Conservation (phyloP, 2,888 invertebrate genomes). For the Diarsia mendica region DNA sequence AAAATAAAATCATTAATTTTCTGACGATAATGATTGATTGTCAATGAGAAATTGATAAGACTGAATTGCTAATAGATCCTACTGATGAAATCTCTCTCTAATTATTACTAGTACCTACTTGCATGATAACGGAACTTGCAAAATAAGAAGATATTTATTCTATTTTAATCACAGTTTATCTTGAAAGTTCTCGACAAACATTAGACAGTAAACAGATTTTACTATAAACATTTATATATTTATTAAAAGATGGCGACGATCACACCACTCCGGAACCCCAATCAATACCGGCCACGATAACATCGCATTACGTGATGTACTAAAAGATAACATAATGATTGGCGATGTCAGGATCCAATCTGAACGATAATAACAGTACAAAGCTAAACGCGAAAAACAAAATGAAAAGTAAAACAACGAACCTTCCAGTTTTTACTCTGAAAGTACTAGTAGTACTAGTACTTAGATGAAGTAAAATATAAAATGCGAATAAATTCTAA, state of each 20-base stretch:
- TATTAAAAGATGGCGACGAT: slow-evolving; percentile 25
- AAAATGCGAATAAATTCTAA: not conserved
- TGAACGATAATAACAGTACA: slow-evolving; percentile 48
- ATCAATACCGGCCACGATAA: slow-evolving; percentile 47
- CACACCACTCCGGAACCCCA: slow-evolving; percentile 30
- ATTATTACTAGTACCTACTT: not conserved
- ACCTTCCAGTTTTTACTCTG: not conserved
- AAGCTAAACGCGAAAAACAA: not conserved
- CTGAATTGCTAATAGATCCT: not conserved
- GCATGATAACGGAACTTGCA: slow-evolving; percentile 19
- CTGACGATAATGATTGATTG: not conserved
- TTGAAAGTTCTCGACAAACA: slow-evolving; percentile 30
- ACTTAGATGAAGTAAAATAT: not conserved
- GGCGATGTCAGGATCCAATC: slow-evolving; percentile 28
- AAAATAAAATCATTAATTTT: not conserved
- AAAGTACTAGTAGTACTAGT: no score
- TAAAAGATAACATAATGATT: slow-evolving; percentile 10
- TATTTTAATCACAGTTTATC: slow-evolving; percentile 35
- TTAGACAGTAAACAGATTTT: slow-evolving; percentile 24
- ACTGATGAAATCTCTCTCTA: slow-evolving; percentile 13
- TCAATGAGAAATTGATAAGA: not conserved
- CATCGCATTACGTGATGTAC: slow-evolving; percentile 20
- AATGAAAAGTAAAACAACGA: not conserved
- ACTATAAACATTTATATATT: slow-evolving; percentile 5
- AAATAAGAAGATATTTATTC: not conserved